Conservation (phyloP, 2,888 invertebrate species). For the Drepana falcataria region DNA sequence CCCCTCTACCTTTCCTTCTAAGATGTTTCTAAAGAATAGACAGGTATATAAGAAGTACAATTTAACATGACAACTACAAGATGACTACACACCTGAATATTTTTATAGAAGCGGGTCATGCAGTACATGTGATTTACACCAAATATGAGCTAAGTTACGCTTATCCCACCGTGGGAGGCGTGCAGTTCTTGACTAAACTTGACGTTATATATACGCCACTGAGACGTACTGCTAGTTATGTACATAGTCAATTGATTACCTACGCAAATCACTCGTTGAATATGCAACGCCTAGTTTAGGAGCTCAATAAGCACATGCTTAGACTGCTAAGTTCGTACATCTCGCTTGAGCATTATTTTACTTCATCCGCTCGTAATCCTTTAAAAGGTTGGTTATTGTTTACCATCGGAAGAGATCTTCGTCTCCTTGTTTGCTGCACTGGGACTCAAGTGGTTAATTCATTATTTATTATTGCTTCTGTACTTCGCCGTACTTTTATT, state of each 20-base stretch:
- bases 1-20: too few relatives aligned
- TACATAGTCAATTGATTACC: slow-evolving; percentile 73
- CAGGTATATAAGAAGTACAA: too few relatives aligned
- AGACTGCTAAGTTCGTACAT: slow-evolving; percentile 70
- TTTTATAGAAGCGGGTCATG: not conserved
- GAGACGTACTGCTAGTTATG: slow-evolving; percentile 50
- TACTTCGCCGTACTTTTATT: not conserved
- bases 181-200: slow-evolving; percentile 23
- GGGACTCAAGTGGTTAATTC: not conserved
- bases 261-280: slow-evolving; percentile 77
- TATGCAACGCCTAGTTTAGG: slow-evolving; percentile 74
- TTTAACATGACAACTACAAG: too few relatives aligned
- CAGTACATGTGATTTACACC: not conserved
- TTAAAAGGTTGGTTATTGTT: slow-evolving; percentile 12
- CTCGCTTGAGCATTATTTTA: slow-evolving; percentile 42
- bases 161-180: not conserved
- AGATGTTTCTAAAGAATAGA: too few relatives aligned
- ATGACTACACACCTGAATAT: too few relatives aligned
- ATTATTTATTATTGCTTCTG: not conserved
- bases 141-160: not conserved
- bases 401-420: not conserved
- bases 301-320: slow-evolving; percentile 73
- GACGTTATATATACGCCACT: slow-evolving; percentile 24
- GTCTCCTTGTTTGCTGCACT: not conserved
- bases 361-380: slow-evolving; percentile 30